Base-by-base conservation (phyloP, 2,113 vertebrate genomes). In the Suncus etruscus region DNA sequence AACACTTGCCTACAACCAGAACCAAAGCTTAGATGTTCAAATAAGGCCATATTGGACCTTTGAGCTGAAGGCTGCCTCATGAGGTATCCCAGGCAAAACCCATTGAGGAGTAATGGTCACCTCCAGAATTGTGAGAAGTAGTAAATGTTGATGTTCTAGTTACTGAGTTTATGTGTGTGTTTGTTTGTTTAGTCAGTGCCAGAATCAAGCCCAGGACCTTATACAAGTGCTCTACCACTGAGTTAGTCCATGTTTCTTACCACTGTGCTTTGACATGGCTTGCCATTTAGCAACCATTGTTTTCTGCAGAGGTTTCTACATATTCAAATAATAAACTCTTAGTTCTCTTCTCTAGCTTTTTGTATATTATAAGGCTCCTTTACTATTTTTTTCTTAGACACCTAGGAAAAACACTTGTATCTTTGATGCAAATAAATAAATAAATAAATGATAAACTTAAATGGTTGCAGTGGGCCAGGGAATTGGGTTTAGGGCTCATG, bases 331-430 rank as follows among this genome's bases (percentile, higher is more conserved):
- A 0, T 54, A 68, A 18, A 12, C 8, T 70, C 58, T 76, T 58
- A 54, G 72, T 86, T 48, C 24, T 83, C 47, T 87, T 92, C 80
- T 73, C 29, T 86, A 68, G 24, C 68, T 79, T 92, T 89, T 81
- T 74, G 3, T 61, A 3, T 75, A 51, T 9, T 90, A 74, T 47
- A 29, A 88, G 22, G 0, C 15, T 70, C 24, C n/a, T 86, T 87
- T 94, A 66, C 7, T 12, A 83, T 31, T 24, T 51, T 47, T 14
- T 10, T 15, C 4, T n/a, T 69, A 68, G 69, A 82, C 75, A 90
- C 18, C 5, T 39, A 65, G 61, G 50, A 82, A 94, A 66, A 8
- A 47, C 24, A 39, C 39, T 92, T 1, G 9, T 27, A 16, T 2
- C 27, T 14, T 1, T 20, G 24, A 54, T 66, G 48, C 25, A 47